phyloP scores from a whole-genome alignment of 2,888 invertebrate genomes.

The Parnassius orleans region DNA sequence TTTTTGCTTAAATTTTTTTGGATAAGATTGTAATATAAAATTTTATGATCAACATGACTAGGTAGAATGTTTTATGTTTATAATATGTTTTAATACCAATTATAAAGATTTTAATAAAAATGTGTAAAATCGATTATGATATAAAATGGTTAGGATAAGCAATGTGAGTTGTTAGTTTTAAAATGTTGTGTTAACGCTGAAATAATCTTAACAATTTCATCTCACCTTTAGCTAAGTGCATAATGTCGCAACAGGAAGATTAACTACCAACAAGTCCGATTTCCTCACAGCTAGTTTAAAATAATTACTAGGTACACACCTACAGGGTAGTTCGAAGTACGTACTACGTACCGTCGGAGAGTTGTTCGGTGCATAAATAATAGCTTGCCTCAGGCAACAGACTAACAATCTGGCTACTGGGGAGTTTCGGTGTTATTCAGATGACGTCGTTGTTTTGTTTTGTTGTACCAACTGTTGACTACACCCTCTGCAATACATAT shows the following conservation, averaged over 20 bases:
- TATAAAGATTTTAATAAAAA: no score
- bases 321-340: constrained; percentile 28
- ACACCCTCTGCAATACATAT: no score
- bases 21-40: no score
- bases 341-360: constrained; percentile 22
- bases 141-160: neutral
- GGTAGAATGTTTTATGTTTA: no score
- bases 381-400: constrained; percentile 41
- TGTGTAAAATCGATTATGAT: no score
- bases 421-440: constrained; percentile 15
- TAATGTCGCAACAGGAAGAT: constrained; percentile 41
- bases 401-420: constrained; percentile 35
- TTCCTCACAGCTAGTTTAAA: constrained; percentile 55
- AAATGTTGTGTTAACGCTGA: neutral
- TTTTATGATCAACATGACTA: no score
- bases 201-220: neutral
- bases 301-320: constrained; percentile 52
- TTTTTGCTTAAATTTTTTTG: no score
- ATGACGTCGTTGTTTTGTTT: constrained; percentile 21
- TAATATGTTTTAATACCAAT: no score
- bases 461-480: no score
- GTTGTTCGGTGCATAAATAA: constrained; percentile 42
- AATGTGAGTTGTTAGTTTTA: neutral
- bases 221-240: constrained; percentile 8
- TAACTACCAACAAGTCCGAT: constrained; percentile 50